Conservation (phyloP, 2,797 vertebrate species). For the Rhinophrynus dorsalis region DNA sequence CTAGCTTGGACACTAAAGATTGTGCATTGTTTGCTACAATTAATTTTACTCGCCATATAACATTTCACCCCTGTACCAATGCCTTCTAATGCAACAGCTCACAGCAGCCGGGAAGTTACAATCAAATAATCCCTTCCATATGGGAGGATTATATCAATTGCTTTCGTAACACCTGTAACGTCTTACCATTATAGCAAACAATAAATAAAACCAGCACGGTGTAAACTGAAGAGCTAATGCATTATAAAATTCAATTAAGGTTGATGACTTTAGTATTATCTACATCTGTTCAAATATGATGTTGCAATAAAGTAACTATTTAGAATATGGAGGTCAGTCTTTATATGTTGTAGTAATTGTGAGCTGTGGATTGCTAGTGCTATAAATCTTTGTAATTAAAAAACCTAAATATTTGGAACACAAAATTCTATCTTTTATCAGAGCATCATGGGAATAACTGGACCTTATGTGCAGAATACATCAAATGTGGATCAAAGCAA, state of each 20-base stretch:
- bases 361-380: neutral
- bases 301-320: slow-evolving; percentile 33
- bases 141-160: slow-evolving; percentile 42
- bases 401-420: neutral
- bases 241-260: slow-evolving; percentile 39
- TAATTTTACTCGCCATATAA: neutral
- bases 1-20: neutral
- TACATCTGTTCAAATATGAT: slow-evolving; percentile 46
- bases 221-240: slow-evolving; percentile 23
- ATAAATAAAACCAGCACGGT: slow-evolving; percentile 39
- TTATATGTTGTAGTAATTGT: neutral
- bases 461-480: no score
- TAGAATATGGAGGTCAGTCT: neutral
- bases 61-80: neutral
- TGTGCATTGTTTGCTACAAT: slow-evolving; percentile 20
- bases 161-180: slow-evolving; percentile 43
- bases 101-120: slow-evolving; percentile 24
- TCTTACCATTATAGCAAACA: slow-evolving; percentile 33
- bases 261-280: slow-evolving; percentile 38
- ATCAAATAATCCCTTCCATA: slow-evolving; percentile 46
- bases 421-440: neutral
- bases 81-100: neutral
- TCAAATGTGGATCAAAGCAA: no score
- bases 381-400: slow-evolving; percentile 7
- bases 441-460: neutral